phyloP scores from a whole-genome alignment of 2,797 vertebrate genomes.

The Tympanoctomys barrerae region DNA sequence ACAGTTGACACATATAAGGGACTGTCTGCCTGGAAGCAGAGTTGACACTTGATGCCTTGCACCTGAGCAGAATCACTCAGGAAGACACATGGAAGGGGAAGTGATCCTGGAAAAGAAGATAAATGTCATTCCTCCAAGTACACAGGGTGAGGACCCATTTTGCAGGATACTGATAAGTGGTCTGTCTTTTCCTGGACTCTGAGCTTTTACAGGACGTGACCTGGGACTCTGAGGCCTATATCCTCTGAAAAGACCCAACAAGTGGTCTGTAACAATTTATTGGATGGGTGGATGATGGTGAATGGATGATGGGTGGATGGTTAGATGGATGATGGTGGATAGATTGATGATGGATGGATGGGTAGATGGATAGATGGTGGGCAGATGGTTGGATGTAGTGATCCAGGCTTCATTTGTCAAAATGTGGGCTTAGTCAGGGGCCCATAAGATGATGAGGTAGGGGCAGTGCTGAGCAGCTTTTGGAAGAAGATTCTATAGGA shows the following conservation, averaged over 20 bases:
- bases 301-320: neutral
- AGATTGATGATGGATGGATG: neutral
- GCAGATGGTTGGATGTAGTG: neutral
- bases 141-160: neutral
- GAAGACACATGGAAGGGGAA: neutral
- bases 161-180: neutral
- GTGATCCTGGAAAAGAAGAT: neutral
- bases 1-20: accelerated
- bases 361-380: too few species aligned
- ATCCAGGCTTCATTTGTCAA: conserved; percentile 24
- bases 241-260: neutral
- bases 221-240: neutral
- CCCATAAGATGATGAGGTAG: neutral
- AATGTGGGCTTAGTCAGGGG: neutral
- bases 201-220: neutral
- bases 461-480: conserved; percentile 3
- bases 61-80: neutral
- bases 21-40: neutral
- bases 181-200: neutral
- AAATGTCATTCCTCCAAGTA: neutral
- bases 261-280: neutral
- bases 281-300: neutral
- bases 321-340: neutral
- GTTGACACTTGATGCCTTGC: neutral
- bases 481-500: conserved; percentile 65